Percentiles rank a stretch among this genome's conserved stretches.
Evolutionary conservation across 2,797 vertebrate species (phyloP).

Genomic region (Rhynchotus rufescens): DNA sequence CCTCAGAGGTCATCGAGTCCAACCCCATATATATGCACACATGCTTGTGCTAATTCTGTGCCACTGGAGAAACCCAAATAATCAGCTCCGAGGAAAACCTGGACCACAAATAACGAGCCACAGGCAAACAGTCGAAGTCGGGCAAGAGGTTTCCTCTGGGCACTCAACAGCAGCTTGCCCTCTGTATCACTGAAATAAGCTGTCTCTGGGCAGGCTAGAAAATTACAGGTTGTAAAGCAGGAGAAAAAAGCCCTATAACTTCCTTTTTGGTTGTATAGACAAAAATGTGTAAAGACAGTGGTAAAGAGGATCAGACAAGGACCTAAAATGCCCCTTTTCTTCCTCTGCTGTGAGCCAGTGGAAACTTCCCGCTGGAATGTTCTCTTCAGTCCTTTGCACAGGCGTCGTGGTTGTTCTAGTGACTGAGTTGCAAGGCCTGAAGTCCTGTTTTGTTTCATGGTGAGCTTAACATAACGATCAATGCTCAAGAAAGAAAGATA

Average conservation of each 20-base stretch:
- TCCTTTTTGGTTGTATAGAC: background rate
- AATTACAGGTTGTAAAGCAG: background rate
- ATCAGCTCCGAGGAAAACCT: background rate
- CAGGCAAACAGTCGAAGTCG: background rate
- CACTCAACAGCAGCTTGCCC: background rate
- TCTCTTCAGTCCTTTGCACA: background rate
- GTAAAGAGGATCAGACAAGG: background rate
- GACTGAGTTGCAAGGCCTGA: background rate
- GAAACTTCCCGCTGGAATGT: background rate
- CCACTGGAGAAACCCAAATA: background rate
- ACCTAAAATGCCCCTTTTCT: background rate
- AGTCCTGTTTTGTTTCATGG: background rate
- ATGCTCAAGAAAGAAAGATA: background rate
- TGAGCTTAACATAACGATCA: background rate
- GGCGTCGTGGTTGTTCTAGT: background rate
- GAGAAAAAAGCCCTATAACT: background rate
- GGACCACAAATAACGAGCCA: background rate
- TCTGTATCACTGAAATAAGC: background rate
- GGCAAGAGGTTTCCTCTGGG: background rate
- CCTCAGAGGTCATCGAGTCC: too few species aligned
- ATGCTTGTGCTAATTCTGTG: background rate
- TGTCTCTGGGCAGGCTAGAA: background rate
- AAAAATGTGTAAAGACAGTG: background rate
- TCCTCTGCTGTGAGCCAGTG: background rate
- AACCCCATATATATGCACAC: too few species aligned